A percentile compares a stretch with the other conserved stretches of the same genome.
These are phyloP conservation scores for Drosophila auraria DNA, from an alignment of 1,140 invertebrate species.

Conservation along the genomic window DNA sequence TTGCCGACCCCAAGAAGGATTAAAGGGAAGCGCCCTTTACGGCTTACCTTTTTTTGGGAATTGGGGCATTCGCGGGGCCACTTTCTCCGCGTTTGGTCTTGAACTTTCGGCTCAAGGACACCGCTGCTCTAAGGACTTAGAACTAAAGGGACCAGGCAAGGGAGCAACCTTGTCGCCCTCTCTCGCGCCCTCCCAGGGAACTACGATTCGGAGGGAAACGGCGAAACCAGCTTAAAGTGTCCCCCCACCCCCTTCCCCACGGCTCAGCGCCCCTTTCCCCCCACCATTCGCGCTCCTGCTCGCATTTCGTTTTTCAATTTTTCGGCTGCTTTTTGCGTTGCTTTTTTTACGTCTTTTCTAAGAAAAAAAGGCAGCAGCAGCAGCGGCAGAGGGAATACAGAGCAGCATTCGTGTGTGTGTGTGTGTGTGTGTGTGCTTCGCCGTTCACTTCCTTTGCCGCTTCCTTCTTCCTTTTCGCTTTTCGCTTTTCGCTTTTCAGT, in stretches of 20 bases:
- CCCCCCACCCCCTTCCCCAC: not conserved
- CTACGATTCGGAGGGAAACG: constrained; percentile 41
- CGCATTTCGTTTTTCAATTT: constrained; percentile 51
- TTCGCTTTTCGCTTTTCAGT: constrained; percentile 5
- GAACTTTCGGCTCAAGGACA: constrained; percentile 41
- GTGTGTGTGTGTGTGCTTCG: constrained; percentile 15
- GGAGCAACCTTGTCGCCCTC: constrained; percentile 16
- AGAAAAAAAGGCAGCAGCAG: constrained; percentile 30
- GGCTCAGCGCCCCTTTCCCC: too few species aligned
- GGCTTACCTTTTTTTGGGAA: not conserved
- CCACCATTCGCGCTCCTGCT: not conserved
- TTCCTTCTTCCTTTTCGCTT: constrained; percentile 71
- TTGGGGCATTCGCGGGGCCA: constrained; percentile 13
- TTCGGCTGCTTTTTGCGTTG: constrained; percentile 45
- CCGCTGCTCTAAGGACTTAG: constrained; percentile 4
- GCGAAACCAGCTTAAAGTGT: constrained; percentile 39
- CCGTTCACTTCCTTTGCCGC: constrained; percentile 73
- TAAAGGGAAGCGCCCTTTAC: too few species aligned
- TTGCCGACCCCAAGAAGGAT: not conserved
- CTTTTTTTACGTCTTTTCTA: constrained; percentile 36
- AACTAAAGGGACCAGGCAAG: not conserved
- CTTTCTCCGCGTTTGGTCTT: constrained; percentile 26
- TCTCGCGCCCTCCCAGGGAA: constrained; percentile 1
- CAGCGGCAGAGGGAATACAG: constrained; percentile 22
- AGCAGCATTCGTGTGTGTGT: constrained; percentile 17